These are phyloP conservation scores for Colostygia pectinataria DNA, from an alignment of 2,888 invertebrate species.

Conservation along the genomic window DNA sequence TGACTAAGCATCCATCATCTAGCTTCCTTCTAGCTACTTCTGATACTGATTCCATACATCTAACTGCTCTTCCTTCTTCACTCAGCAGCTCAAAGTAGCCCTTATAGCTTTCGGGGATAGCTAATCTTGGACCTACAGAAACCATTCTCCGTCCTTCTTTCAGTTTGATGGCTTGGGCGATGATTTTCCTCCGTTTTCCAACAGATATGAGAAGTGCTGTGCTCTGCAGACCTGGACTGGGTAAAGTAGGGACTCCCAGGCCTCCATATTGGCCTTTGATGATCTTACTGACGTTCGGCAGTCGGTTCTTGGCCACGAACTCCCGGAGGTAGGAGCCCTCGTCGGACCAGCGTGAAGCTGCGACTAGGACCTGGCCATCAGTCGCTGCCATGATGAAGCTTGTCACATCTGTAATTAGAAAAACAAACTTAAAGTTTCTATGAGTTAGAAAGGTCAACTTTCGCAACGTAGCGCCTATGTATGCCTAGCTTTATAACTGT, in stretches of 20 bases:
- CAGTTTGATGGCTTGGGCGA: conserved; percentile 94
- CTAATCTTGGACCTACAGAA: conserved; percentile 91
- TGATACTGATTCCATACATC: conserved; percentile 93
- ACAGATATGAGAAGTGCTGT: conserved; percentile 93
- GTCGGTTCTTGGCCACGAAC: conserved; percentile 88
- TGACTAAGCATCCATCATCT: conserved; percentile 89
- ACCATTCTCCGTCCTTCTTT: conserved; percentile 93
- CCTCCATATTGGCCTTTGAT: conserved; percentile 97
- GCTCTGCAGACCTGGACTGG: conserved; percentile 93
- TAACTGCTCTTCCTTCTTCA: conserved; percentile 95
- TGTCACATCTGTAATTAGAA: conserved; percentile 81
- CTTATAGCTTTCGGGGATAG: conserved; percentile 94
- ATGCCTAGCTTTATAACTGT: too few relatives aligned
- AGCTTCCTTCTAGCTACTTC: conserved; percentile 90
- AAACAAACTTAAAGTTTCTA: too few relatives aligned
- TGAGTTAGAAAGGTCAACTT: neutral
- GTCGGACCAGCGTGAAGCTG: conserved; percentile 90
- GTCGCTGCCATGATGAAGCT: conserved; percentile 90
- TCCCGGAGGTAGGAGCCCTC: conserved; percentile 89
- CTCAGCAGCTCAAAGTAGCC: conserved; percentile 97
- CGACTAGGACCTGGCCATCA: conserved; percentile 94
- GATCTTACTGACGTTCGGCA: conserved; percentile 94
- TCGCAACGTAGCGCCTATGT: too few relatives aligned
- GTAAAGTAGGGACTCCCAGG: conserved; percentile 93
- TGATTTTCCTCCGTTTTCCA: conserved; percentile 92